Conservation (phyloP, 2,113 vertebrate genomes). For the Caranx ignobilis region DNA sequence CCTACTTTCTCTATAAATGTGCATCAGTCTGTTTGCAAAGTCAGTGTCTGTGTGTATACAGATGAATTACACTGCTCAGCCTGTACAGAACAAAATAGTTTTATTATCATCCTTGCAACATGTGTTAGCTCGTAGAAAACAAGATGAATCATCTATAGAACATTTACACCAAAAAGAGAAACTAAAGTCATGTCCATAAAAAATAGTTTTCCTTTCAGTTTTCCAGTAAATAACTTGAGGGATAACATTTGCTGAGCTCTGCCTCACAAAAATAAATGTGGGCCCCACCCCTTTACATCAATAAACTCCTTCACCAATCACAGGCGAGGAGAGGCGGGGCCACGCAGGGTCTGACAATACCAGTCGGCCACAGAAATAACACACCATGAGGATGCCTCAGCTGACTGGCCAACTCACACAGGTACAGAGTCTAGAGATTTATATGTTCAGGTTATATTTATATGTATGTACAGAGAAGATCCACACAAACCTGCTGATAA, state of each 20-base stretch:
- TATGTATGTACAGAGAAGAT: conserved; percentile 64
- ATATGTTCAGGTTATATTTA: conserved; percentile 32
- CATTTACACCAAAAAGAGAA: conserved; percentile 73
- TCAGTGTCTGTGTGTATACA: too few species aligned
- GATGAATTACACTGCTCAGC: background rate
- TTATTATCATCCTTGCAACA: conserved; percentile 68
- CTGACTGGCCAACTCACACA: conserved; percentile 48
- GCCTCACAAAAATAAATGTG: conserved; percentile 81
- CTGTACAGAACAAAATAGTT: conserved; percentile 76
- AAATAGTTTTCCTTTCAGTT: conserved; percentile 77
- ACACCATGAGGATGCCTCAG: conserved; percentile 26
- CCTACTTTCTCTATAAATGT: background rate
- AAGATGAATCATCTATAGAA: conserved; percentile 65
- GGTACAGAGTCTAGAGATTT: conserved; percentile 59
- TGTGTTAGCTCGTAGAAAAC: conserved; percentile 72
- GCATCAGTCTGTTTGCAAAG: background rate
- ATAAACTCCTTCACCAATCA: conserved; percentile 80
- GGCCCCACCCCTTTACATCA: conserved; percentile 78
- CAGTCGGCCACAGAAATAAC: conserved; percentile 48
- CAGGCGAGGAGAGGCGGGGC: conserved; percentile 73
- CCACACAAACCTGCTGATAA: background rate
- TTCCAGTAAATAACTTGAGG: conserved; percentile 76
- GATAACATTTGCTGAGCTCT: conserved; percentile 52
- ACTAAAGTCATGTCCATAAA: conserved; percentile 77
- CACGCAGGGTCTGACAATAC: conserved; percentile 62